Evolutionary conservation across 2,888 invertebrate species (phyloP).

Genomic region (Dinocampus coccinellae): DNA sequence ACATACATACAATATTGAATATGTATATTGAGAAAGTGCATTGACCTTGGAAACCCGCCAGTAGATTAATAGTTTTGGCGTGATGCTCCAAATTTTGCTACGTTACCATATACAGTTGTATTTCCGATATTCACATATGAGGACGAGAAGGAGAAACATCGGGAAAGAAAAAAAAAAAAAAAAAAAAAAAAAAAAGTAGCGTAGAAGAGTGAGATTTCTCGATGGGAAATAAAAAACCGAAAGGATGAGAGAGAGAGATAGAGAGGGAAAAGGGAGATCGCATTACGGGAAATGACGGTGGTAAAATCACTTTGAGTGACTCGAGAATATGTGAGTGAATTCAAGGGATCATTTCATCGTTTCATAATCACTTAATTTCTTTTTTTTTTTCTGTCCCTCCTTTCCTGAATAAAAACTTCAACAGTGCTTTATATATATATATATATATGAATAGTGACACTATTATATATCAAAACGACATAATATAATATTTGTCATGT

Average conservation of each 20-base stretch:
- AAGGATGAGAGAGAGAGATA: constrained; percentile 31
- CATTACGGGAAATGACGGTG: constrained; percentile 66
- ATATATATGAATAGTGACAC: background rate
- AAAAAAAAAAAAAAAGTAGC: too few species aligned
- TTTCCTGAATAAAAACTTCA: background rate
- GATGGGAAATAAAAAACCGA: too few species aligned
- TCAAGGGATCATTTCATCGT: constrained; percentile 30
- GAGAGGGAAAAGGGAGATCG: constrained; percentile 50
- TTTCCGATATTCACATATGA: constrained; percentile 38
- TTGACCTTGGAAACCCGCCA: constrained; percentile 65
- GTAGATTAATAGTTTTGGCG: constrained; percentile 66
- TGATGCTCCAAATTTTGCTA: constrained; percentile 64
- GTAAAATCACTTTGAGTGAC: constrained; percentile 60
- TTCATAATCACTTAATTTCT: constrained; percentile 32
- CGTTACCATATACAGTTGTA: constrained; percentile 33
- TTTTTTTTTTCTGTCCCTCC: constrained; percentile 25
- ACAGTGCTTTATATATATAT: constrained; percentile 21
- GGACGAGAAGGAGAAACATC: background rate
- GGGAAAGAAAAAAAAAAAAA: background rate
- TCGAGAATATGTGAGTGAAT: constrained; percentile 36
- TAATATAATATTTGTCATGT: background rate
- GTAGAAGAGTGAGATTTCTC: too few species aligned
- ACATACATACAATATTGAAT: constrained; percentile 59
- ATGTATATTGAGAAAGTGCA: constrained; percentile 60
- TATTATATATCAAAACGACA: background rate